Evolutionary conservation across 2,113 vertebrate species (phyloP), one percentile per base, ranked within the genome.

Genomic region (Scatophagus argus): DNA sequence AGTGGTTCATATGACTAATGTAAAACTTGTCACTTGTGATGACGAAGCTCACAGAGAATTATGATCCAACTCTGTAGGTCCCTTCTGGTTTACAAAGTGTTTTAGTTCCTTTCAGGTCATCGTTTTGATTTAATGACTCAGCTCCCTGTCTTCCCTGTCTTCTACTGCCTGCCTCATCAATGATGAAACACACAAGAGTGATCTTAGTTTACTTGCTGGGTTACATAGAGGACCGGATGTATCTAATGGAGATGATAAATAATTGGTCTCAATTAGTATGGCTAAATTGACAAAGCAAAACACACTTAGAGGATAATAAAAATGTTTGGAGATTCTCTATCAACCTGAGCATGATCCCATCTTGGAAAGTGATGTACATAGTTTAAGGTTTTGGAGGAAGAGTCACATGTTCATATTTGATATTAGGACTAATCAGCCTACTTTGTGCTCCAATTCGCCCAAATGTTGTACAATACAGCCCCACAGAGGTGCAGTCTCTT

Each of bases 361-460:
- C 13, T n/a, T 61, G 2, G 2, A 10, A 49, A 11, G 10, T 14
- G 21, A 49, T 49, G 23, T 29, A 27, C 29, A 27, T n/a, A 58
- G 41, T 56, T 59, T 49, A 21, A 43, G 23, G 10, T 13, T 55
- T 61, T 14, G 0, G 32, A 62, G 10, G 27, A 79, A 34, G 31
- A 31, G 55, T 67, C 47, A 58, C 19, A 38, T 34, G 79, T 73
- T 54, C 2, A 39, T 44, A 66, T 66, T 17, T 47, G 49, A 80
- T 44, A 58, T 69, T 66, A 68, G 62, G 41, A 65, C 46, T 82
- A 67, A 85, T 83, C 49, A 77, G 52, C 39, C 61, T 51, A 67
- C 65, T 86, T 87, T 70, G 84, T 76, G 72, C 85, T 79, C 81
- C 84, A 91, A 49, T 90, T 88, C 83, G 73, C 54, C n/a, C 29